Evolutionary conservation across 2,797 vertebrate genomes (phyloP).

Genomic region (Danio choprae): DNA sequence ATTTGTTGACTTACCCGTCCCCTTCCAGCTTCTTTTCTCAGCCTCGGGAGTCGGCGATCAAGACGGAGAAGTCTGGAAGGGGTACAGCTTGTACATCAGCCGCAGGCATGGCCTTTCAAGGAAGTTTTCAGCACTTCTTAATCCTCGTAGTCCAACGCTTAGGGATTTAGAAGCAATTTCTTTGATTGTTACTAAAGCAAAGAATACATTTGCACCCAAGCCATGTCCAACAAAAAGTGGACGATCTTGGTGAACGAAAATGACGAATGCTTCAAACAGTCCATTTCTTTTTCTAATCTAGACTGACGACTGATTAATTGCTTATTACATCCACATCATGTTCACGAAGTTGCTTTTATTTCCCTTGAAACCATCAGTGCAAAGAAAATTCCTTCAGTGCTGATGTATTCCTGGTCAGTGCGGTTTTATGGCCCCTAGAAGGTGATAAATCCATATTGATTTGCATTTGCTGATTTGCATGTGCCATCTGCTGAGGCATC

Average conservation of each 20-base stretch:
- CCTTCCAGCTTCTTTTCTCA: conserved; percentile 47
- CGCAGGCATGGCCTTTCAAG: conserved; percentile 55
- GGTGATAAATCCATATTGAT: conserved; percentile 57
- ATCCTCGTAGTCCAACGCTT: conserved; percentile 53
- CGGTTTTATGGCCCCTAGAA: conserved; percentile 52
- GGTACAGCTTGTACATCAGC: conserved; percentile 49
- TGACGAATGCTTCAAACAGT: background rate
- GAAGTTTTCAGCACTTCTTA: conserved; percentile 43
- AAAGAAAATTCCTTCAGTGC: conserved; percentile 33
- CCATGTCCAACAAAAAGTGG: conserved; percentile 27
- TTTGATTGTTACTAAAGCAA: conserved; percentile 25
- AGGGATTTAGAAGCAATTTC: conserved; percentile 5
- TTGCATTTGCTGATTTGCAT: conserved; percentile 57
- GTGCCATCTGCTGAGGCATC: conserved; percentile 50
- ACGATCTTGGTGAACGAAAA: conserved; percentile 14
- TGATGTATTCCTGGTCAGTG: conserved; percentile 47
- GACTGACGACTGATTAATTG: conserved; percentile 10
- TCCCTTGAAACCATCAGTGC: conserved; percentile 37
- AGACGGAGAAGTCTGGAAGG: conserved; percentile 50
- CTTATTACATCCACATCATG: conserved; percentile 45
- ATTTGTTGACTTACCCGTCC: conserved; percentile 47
- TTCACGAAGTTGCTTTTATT: conserved; percentile 27
- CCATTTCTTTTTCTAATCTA: background rate
- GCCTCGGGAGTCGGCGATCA: conserved; percentile 41
- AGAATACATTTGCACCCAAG: conserved; percentile 14